These are phyloP conservation scores for Columba guinea DNA, from an alignment of 2,797 vertebrate genomes.

Conservation along the genomic window DNA sequence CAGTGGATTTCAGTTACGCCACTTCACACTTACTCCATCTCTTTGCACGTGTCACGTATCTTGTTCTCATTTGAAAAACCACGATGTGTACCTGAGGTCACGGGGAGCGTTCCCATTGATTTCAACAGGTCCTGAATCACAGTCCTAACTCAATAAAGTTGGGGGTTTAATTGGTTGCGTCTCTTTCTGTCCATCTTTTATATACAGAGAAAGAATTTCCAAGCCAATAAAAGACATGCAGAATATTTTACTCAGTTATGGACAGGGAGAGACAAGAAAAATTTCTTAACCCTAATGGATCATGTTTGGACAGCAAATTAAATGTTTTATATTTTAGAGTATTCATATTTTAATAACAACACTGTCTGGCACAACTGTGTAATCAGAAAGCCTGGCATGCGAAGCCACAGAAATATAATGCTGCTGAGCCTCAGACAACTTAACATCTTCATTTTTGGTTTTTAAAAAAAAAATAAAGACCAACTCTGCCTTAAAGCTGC, in stretches of 20 bases:
- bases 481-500: background rate
- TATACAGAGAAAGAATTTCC: background rate
- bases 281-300: background rate
- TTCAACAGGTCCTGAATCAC: background rate
- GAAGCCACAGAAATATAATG: background rate
- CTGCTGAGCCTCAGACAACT: background rate
- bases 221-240: background rate
- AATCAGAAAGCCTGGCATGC: background rate
- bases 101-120: background rate
- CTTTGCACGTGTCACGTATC: background rate
- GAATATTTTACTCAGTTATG: background rate
- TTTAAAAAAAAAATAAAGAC: background rate
- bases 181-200: background rate
- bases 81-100: background rate
- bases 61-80: background rate
- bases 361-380: background rate
- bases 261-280: background rate
- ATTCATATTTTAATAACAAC: background rate
- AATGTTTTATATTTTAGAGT: background rate
- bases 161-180: background rate
- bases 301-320: background rate
- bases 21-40: background rate
- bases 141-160: background rate
- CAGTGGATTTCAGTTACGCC: slow-evolving; percentile 7
- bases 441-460: background rate